These are phyloP conservation scores for Anoplolepis gracilipes DNA, from an alignment of 1,140 invertebrate genomes.

Conservation along the genomic window DNA sequence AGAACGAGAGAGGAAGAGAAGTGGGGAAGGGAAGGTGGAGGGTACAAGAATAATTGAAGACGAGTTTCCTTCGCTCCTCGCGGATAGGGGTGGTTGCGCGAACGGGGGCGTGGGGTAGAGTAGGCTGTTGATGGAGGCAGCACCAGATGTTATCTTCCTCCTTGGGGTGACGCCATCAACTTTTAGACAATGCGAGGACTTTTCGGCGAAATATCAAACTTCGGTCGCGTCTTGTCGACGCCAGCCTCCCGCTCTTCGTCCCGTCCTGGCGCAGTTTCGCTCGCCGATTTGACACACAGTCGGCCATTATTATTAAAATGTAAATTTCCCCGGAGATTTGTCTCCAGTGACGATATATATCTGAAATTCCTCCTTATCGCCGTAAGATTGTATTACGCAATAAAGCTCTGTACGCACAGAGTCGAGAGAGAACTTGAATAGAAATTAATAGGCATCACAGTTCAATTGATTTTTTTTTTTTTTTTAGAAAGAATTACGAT, in stretches of 20 bases:
- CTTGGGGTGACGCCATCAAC: slow-evolving; percentile 84
- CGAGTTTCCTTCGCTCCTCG: slow-evolving; percentile 81
- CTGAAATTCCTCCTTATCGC: slow-evolving; percentile 53
- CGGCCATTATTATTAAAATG: slow-evolving; percentile 76
- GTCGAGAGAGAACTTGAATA: not conserved
- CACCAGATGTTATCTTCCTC: slow-evolving; percentile 84
- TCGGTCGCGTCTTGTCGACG: slow-evolving; percentile 76
- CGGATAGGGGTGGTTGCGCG: slow-evolving; percentile 76
- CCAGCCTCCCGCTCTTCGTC: slow-evolving; percentile 36
- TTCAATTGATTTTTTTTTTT: not conserved
- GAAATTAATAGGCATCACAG: not conserved
- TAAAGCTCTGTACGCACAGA: slow-evolving; percentile 9
- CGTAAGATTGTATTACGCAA: slow-evolving; percentile 28
- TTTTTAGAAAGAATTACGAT: not conserved
- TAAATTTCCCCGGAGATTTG: slow-evolving; percentile 72
- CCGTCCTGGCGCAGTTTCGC: not conserved
- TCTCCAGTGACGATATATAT: slow-evolving; percentile 32
- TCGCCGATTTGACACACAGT: slow-evolving; percentile 48
- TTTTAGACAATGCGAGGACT: slow-evolving; percentile 84
- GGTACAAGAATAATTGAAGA: slow-evolving; percentile 85
- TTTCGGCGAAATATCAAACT: slow-evolving; percentile 85
- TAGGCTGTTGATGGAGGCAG: slow-evolving; percentile 83
- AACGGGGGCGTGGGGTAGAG: slow-evolving; percentile 68
- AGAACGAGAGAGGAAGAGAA: slow-evolving; percentile 62
- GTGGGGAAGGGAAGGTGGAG: slow-evolving; percentile 70